Conservation (phyloP, 2,113 vertebrate genomes). For the Gobio gobio region DNA sequence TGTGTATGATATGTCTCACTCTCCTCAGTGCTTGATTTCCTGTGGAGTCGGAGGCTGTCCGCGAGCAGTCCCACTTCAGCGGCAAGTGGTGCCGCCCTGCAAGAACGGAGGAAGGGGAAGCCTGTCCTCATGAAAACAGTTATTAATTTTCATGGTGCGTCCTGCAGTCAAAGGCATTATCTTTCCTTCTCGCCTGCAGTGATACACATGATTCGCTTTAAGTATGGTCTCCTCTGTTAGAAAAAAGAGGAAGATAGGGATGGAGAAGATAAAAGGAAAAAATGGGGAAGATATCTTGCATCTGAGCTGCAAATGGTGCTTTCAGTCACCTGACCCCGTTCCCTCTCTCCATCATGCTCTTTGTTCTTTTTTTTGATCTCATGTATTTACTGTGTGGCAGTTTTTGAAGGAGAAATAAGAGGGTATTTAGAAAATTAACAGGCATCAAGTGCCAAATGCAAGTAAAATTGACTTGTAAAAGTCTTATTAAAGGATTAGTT, state of each 20-base stretch:
- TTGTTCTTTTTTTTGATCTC: conserved; percentile 33
- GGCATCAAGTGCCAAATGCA: not conserved
- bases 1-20: conserved; percentile 3
- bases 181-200: conserved; percentile 44
- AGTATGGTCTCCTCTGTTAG: conserved; percentile 27
- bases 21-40: conserved; percentile 11
- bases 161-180: conserved; percentile 58
- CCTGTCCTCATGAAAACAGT: conserved; percentile 61
- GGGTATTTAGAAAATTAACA: conserved; percentile 32
- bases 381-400: conserved; percentile 37
- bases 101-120: conserved; percentile 59
- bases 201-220: conserved; percentile 44
- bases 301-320: not conserved
- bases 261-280: conserved; percentile 12
- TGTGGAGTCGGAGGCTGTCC: not conserved
- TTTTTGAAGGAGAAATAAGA: conserved; percentile 36
- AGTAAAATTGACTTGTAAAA: not conserved
- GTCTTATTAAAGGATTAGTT: not conserved
- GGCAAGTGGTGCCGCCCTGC: conserved; percentile 8
- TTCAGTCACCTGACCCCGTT: conserved; percentile 4
- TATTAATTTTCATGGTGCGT: conserved; percentile 69
- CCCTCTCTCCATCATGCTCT: not conserved
- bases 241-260: not conserved
- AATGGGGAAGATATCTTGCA: not conserved
- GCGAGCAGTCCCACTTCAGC: conserved; percentile 35